These are phyloP conservation scores for Euphydryas editha DNA, from an alignment of 2,888 invertebrate genomes.

Conservation along the genomic window DNA sequence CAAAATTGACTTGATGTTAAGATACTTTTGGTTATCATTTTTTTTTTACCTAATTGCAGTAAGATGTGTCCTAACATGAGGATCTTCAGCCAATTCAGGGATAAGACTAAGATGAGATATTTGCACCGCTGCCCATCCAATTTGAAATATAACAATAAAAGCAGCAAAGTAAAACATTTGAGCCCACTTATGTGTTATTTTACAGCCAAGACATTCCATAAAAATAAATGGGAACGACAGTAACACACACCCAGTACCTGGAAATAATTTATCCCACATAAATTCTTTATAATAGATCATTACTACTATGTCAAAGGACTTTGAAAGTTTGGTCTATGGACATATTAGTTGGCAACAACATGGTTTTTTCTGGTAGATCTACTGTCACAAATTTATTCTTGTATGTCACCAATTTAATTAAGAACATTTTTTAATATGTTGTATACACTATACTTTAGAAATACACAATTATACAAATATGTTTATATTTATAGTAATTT, in stretches of 20 bases:
- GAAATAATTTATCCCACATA: constrained; percentile 49
- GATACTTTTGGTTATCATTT: not conserved
- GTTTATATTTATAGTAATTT: too few relatives aligned
- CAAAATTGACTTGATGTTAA: not conserved
- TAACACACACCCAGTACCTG: constrained; percentile 90
- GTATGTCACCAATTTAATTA: too few relatives aligned
- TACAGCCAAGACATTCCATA: constrained; percentile 88
- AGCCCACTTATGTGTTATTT: constrained; percentile 85
- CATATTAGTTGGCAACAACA: too few relatives aligned
- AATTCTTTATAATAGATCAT: not conserved
- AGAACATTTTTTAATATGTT: too few relatives aligned
- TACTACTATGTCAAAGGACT: too few relatives aligned
- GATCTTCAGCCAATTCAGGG: constrained; percentile 90
- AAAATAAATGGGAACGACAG: constrained; percentile 95
- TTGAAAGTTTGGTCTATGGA: too few relatives aligned
- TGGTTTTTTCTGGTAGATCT: too few relatives aligned
- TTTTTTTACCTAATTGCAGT: constrained; percentile 87
- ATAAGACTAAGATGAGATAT: constrained; percentile 95
- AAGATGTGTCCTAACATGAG: constrained; percentile 89
- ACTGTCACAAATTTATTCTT: too few relatives aligned
- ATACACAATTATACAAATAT: too few relatives aligned
- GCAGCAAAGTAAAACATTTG: constrained; percentile 89
- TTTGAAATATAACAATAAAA: constrained; percentile 93
- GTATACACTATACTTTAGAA: too few relatives aligned
- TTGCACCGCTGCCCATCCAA: constrained; percentile 96